Conservation (phyloP, 2,888 invertebrate genomes). For the Graphium colonna region DNA sequence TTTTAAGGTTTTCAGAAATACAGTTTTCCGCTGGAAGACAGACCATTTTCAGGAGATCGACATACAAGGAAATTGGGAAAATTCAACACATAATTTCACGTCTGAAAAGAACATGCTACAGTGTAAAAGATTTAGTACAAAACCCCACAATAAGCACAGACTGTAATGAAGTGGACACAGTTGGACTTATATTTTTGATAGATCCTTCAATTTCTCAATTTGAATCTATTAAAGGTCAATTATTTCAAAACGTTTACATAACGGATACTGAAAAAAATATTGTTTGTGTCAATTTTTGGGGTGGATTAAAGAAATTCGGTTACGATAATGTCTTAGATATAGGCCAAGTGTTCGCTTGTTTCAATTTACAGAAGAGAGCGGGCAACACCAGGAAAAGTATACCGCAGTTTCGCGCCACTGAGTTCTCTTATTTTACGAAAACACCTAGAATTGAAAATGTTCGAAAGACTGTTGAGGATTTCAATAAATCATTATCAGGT, state of each 20-base stretch:
- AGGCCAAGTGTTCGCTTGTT: constrained; percentile 79
- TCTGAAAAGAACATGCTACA: constrained; percentile 57
- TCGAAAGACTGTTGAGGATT: constrained; percentile 60
- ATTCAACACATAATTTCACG: constrained; percentile 31
- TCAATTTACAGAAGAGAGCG: constrained; percentile 82
- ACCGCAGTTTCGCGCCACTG: constrained; percentile 81
- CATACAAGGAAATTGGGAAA: constrained; percentile 39
- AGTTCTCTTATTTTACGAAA: constrained; percentile 81
- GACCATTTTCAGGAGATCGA: constrained; percentile 62
- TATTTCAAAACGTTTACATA: constrained; percentile 80
- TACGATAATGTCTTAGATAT: constrained; percentile 77
- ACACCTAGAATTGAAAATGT: constrained; percentile 78
- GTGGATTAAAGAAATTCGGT: constrained; percentile 69
- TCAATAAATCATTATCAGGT: constrained; percentile 50
- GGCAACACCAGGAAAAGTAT: constrained; percentile 73
- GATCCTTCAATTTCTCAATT: constrained; percentile 67
- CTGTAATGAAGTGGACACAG: constrained; percentile 87
- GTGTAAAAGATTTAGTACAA: constrained; percentile 65
- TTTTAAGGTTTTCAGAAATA: constrained; percentile 71
- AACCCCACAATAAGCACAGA: constrained; percentile 45
- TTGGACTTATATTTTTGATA: constrained; percentile 83
- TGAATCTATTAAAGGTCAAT: constrained; percentile 46
- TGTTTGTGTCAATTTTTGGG: constrained; percentile 78
- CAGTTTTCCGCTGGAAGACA: constrained; percentile 77
- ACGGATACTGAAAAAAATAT: constrained; percentile 77